A percentile compares a stretch with the other conserved stretches of the same genome.
These are phyloP conservation scores for Iselma pallidipennis DNA, from an alignment of 2,888 invertebrate species.

Conservation along the genomic window DNA sequence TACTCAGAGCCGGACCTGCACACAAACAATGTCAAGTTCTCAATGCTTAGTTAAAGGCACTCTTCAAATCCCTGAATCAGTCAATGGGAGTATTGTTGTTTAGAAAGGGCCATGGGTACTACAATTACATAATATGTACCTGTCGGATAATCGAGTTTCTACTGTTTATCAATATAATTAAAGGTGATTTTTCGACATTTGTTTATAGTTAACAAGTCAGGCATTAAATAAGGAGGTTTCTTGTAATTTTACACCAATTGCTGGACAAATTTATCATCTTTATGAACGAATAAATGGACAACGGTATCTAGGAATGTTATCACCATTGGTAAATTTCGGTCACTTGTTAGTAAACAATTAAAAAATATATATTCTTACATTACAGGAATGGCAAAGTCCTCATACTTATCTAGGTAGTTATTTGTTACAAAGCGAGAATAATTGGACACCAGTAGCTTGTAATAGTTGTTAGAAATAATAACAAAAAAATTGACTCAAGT, in stretches of 20 bases:
- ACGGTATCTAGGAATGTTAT: conserved; percentile 73
- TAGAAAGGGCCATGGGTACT: too few relatives aligned
- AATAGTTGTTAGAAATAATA: background rate
- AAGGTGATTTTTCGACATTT: too few relatives aligned
- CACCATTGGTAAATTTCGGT: conserved; percentile 63
- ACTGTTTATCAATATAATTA: too few relatives aligned
- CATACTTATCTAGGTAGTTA: conserved; percentile 69
- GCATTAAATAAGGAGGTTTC: conserved; percentile 39
- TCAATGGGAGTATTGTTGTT: too few relatives aligned
- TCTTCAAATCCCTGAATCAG: too few relatives aligned
- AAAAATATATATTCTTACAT: conserved; percentile 34
- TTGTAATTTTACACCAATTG: conserved; percentile 74
- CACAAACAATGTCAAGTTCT: too few relatives aligned
- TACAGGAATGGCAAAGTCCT: conserved; percentile 70
- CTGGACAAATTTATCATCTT: conserved; percentile 72
- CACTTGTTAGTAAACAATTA: background rate
- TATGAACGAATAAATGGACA: conserved; percentile 69
- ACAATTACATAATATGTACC: too few relatives aligned
- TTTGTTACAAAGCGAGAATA: conserved; percentile 69
- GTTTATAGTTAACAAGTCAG: background rate
- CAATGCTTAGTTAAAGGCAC: too few relatives aligned
- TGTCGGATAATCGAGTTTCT: too few relatives aligned
- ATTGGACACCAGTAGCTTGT: conserved; percentile 64
- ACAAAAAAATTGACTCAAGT: conserved; percentile 54
- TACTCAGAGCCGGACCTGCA: too few relatives aligned